Percentiles rank a stretch among this genome's conserved stretches.
These are phyloP conservation scores for Patiria miniata DNA, from an alignment of 35 echinoderm and acorn worm species.

Conservation along the genomic window DNA sequence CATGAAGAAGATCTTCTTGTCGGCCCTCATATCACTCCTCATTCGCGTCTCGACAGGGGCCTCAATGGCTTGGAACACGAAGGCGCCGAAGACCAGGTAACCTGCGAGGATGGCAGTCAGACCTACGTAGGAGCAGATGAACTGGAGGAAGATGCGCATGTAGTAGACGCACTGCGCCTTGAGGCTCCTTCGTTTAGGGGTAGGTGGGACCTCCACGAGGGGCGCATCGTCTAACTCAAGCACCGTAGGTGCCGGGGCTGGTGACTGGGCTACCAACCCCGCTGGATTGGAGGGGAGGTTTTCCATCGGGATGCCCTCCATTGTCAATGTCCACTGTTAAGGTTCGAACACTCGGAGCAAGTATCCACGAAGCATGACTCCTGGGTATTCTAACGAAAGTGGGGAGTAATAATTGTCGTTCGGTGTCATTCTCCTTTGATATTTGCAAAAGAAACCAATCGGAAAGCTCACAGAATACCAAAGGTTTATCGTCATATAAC, in stretches of 20 bases:
- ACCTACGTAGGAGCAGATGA: constrained; percentile 90
- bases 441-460: not conserved
- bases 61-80: constrained; percentile 83
- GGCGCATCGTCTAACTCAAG: not conserved
- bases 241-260: not conserved
- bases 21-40: constrained; percentile 22
- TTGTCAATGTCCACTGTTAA: not conserved
- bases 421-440: not conserved
- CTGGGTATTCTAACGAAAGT: not conserved
- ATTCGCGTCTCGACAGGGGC: constrained; percentile 51
- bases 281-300: not conserved
- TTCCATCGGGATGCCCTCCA: not conserved
- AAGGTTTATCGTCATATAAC: not conserved
- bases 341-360: not conserved
- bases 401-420: not conserved
- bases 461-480: not conserved
- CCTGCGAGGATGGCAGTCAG: constrained; percentile 88
- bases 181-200: not conserved
- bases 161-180: constrained; percentile 70
- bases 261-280: no score
- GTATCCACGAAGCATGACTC: not conserved
- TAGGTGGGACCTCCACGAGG: not conserved
- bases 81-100: constrained; percentile 83
- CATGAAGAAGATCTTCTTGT: constrained; percentile 60
- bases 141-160: constrained; percentile 83